Evolutionary conservation across 2,113 vertebrate species (phyloP), one percentile per base, ranked within the genome.

Genomic region (Agapornis roseicollis): DNA sequence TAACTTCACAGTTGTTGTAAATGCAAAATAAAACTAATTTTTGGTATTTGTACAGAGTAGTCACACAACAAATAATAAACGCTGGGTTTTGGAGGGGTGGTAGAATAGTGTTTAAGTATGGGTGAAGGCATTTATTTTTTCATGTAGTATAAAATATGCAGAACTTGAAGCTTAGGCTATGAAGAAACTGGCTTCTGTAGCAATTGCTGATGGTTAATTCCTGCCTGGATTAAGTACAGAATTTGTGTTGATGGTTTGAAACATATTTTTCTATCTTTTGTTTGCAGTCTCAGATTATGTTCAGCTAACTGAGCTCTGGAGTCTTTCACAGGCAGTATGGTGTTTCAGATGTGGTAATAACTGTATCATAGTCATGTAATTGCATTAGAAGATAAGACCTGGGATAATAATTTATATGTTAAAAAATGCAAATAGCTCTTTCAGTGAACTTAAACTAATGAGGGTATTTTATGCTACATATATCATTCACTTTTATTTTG

Each of bases 401-500:
- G 33, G 79, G 86, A 93, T 96, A 64, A 93, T 95, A 79, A 85
- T 93, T 85, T 76, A 44, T 93, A 76, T 90, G 91, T 89, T 90
- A 94, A 96, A 94, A 96, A 94, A 95, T 94, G 91, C 87, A 96
- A 78, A 88, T 93, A 49, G 22, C 41, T 88, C 41, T 82, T 88
- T 52, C 3, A 5, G 68, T 46, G 81, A 69, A 53, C 33, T 86
- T 73, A 88, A 92, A 25, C 56, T 71, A 83, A 72, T 0, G 1
- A 90, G 20, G 31, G 37, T 79, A 1, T 33, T 94, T 89, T 70
- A 72, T 92, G 88, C 80, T 93, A 65, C 72, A 17, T 78, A 11
- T 90, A 80, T 86, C 55, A 64, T 68, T 93, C 55, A 66, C 55
- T 90, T 84, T 46, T 93, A 29, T 90, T 95, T 96, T 89, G 84